Base-by-base conservation (phyloP, 2,113 vertebrate genomes). In the Fukomys damarensis region DNA sequence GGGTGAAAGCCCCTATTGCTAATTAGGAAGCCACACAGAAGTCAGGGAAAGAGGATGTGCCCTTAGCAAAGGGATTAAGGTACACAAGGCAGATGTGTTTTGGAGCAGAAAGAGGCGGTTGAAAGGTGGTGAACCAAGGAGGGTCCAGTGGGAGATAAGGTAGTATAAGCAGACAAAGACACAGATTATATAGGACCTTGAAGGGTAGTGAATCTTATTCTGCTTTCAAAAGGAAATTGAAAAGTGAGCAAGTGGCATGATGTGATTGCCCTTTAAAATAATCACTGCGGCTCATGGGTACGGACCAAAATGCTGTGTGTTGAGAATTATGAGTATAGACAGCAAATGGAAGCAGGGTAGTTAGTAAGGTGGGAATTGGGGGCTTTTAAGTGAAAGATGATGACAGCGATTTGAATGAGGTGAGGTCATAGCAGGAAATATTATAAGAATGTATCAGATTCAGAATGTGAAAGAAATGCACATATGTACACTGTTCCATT, bases 211-310 rank as follows among this genome's bases (percentile, higher is more conserved):
- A 32, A 61, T 95, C 41, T 68, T 84, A 59, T 8, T 82, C 76
- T 93, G 22, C 19, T 93, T 65, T 49, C 35, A n/a, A 93, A 96
- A 80, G 22, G 58, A 59, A 93, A 22, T 24, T 82, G 24, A 68
- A 86, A 41, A 66, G 11, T 66, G 2, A 81, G 43, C 20, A 65
- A 59, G 41, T 46, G 35, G 30, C 3, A 30, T n/a, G 35, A 43
- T 43, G 13, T 30, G 41, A 22, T 46, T 28, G 11, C 13, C 35
- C 24, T 88, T 79, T 49, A 79, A 84, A 86, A 86, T 58, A 86
- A 49, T 38, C 30, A 6, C 4, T 9, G 0, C 59, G 22, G 68
- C 26, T 79, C 6, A 52, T n/a, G 17, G 13, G 56, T 90, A 49
- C 16, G 52, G 49, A 86, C 26, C 10, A 30, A 30, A 46, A 5